Evolutionary conservation across 2,888 invertebrate genomes (phyloP).

Genomic region (Fabriciana adippe): DNA sequence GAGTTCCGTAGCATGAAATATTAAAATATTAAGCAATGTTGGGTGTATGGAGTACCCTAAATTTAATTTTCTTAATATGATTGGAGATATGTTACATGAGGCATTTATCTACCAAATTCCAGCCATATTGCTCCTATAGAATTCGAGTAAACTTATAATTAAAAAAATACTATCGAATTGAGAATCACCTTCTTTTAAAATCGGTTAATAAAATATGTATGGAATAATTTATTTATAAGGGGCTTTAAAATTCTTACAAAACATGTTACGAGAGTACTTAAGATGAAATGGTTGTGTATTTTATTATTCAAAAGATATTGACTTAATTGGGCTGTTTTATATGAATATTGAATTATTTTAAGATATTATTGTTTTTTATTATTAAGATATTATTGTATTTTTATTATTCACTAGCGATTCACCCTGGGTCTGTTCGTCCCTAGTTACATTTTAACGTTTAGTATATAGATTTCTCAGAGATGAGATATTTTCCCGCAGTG

Average conservation of each 20-base stretch:
- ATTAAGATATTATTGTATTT: not conserved
- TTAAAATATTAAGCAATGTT: too few species aligned
- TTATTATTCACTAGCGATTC: not conserved
- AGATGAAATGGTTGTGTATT: not conserved
- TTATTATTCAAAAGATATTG: slow-evolving; percentile 1
- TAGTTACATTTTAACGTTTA: too few species aligned
- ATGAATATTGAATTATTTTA: slow-evolving; percentile 7
- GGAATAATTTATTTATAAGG: not conserved
- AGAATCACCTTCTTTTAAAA: not conserved
- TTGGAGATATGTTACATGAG: too few species aligned
- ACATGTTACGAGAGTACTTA: not conserved
- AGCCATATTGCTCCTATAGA: too few species aligned
- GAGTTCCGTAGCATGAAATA: too few species aligned
- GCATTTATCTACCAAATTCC: too few species aligned
- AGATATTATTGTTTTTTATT: not conserved
- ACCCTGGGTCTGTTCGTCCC: not conserved
- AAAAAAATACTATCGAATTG: too few species aligned
- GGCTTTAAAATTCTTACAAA: not conserved
- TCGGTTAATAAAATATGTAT: not conserved
- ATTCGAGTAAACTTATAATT: too few species aligned
- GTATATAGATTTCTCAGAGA: too few species aligned
- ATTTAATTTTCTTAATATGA: too few species aligned
- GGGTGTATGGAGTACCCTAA: too few species aligned
- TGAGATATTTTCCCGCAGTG: too few species aligned
- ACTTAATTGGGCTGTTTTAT: slow-evolving; percentile 3